These are phyloP conservation scores for Teleogryllus occipitalis DNA, from an alignment of 1,140 invertebrate species.

Conservation along the genomic window DNA sequence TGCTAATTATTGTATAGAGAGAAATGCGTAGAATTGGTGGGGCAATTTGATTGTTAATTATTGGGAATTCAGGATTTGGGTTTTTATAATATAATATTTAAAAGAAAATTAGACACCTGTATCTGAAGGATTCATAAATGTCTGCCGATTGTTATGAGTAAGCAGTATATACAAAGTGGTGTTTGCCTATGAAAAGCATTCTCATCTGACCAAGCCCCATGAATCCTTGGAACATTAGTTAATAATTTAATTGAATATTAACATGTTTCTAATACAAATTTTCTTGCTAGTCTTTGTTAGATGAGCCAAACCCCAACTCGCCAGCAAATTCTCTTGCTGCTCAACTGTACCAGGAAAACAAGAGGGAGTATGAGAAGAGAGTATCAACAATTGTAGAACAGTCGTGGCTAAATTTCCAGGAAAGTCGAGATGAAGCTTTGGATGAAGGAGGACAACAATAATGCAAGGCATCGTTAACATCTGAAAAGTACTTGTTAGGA, in stretches of 20 bases:
- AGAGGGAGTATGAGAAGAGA: slow-evolving; percentile 59
- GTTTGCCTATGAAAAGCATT: too few species aligned
- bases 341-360: slow-evolving; percentile 58
- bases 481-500: neutral
- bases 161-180: too few species aligned
- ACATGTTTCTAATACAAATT: slow-evolving; percentile 17
- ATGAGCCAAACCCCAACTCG: slow-evolving; percentile 62
- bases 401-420: slow-evolving; percentile 46
- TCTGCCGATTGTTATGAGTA: too few species aligned
- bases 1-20: too few species aligned
- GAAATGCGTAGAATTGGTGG: too few species aligned
- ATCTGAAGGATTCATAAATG: too few species aligned
- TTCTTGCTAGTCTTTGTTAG: slow-evolving; percentile 48
- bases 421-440: slow-evolving; percentile 12
- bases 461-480: neutral
- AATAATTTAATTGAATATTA: neutral
- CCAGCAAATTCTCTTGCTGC: slow-evolving; percentile 62
- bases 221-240: neutral
- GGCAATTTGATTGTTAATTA: neutral
- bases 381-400: slow-evolving; percentile 61
- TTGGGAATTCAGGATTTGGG: neutral
- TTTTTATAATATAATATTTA: too few species aligned
- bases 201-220: neutral
- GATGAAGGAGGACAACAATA: slow-evolving; percentile 5
- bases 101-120: too few species aligned